Percentiles rank a stretch among this genome's conserved stretches.
Evolutionary conservation across 2,797 vertebrate species (phyloP).

Genomic region (Danio tinwini): DNA sequence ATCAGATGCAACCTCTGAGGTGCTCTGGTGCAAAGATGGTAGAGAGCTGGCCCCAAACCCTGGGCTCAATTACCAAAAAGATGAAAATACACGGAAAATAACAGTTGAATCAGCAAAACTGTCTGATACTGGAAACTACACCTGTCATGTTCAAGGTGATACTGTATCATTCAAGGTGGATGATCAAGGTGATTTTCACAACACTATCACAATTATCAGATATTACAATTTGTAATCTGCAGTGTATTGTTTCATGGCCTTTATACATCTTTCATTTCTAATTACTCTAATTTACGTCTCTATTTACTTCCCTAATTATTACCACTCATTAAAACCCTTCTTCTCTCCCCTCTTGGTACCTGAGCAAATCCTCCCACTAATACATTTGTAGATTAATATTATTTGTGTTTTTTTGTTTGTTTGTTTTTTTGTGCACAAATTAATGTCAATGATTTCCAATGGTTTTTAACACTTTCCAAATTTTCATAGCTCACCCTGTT

Average conservation of each 20-base stretch:
- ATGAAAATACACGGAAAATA: conserved; percentile 72
- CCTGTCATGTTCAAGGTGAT: conserved; percentile 74
- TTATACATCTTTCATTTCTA: neutral
- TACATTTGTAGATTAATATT: conserved; percentile 22
- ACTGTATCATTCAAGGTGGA: conserved; percentile 77
- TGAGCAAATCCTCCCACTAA: conserved; percentile 16
- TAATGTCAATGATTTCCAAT: conserved; percentile 1
- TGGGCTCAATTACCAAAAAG: conserved; percentile 77
- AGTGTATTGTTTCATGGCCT: conserved; percentile 22
- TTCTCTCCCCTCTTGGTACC: conserved; percentile 9
- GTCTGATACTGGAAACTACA: conserved; percentile 79
- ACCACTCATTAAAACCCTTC: neutral
- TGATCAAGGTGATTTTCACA: conserved; percentile 76
- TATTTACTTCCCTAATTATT: neutral
- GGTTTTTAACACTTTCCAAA: conserved; percentile 48
- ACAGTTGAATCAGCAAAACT: conserved; percentile 75
- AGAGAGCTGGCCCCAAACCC: conserved; percentile 74
- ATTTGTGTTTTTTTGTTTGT: neutral
- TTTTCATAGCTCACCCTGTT: conserved; percentile 71
- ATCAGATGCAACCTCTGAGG: conserved; percentile 71
- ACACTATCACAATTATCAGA: conserved; percentile 23
- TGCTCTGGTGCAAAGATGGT: conserved; percentile 79
- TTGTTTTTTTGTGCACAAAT: conserved; percentile 29
- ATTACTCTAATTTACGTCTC: neutral
- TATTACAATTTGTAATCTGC: neutral